Conservation (phyloP, 2,888 invertebrate genomes). For the Tipula confusa region DNA sequence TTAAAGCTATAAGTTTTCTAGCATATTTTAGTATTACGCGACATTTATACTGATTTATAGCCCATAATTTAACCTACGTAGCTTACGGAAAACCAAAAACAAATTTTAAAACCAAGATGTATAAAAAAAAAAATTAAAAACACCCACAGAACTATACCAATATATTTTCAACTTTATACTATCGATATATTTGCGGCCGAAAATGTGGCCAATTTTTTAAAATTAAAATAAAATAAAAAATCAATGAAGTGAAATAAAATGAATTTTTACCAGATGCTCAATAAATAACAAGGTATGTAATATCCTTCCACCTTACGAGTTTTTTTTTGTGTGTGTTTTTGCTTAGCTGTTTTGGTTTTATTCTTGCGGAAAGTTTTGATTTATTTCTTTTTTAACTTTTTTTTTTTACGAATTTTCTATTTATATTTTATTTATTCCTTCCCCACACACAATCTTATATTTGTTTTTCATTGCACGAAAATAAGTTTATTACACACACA, state of each 20-base stretch:
- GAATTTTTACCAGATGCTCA: constrained; percentile 25
- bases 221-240: constrained; percentile 20
- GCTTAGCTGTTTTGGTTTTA: not conserved
- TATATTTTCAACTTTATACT: not conserved
- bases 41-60: no score
- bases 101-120: not conserved
- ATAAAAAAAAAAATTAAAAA: not conserved
- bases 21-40: no score
- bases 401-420: not conserved
- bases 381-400: constrained; percentile 15
- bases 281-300: not conserved
- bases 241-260: constrained; percentile 20
- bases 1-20: no score
- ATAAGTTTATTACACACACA: not conserved
- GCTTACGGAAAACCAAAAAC: no score
- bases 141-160: not conserved
- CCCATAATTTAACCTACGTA: no score
- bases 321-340: not conserved
- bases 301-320: constrained; percentile 7
- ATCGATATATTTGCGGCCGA: not conserved
- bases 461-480: not conserved
- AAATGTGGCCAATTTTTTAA: constrained; percentile 7
- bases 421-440: not conserved
- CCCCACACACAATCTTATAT: not conserved
- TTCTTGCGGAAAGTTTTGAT: constrained; percentile 20